Percentiles rank a stretch among this genome's conserved stretches.
phyloP scores from a whole-genome alignment of 1,140 invertebrate species.

The Ditylenchus dipsaci region DNA sequence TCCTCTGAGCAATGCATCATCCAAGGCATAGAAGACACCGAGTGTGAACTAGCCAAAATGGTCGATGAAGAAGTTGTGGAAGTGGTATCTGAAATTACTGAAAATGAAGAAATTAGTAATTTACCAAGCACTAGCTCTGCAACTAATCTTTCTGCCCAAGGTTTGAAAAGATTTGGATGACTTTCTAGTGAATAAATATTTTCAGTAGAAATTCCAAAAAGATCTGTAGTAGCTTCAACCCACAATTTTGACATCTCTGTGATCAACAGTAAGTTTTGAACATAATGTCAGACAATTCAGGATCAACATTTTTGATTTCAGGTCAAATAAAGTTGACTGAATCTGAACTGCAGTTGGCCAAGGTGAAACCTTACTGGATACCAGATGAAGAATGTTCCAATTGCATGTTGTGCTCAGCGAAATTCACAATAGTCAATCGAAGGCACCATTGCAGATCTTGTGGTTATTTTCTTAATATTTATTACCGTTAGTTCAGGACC shows the following conservation, averaged over 20 bases:
- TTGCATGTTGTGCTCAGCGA: slow-evolving; percentile 31
- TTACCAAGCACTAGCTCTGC: not conserved
- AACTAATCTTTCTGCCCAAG: not conserved
- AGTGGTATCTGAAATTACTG: not conserved
- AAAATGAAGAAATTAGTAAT: not conserved
- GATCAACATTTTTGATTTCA: no score
- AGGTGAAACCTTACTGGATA: slow-evolving; percentile 23
- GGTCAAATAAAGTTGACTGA: not conserved
- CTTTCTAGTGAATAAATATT: no score
- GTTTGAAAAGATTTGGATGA: no score
- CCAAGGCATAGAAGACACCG: not conserved
- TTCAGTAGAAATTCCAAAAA: not conserved
- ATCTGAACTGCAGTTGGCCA: not conserved
- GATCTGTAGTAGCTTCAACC: not conserved
- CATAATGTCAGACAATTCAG: no score
- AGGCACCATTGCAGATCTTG: slow-evolving; percentile 35
- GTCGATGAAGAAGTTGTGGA: not conserved
- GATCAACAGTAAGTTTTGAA: no score
- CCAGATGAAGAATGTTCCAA: slow-evolving; percentile 30
- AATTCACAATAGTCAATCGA: slow-evolving; percentile 38
- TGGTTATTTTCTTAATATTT: not conserved
- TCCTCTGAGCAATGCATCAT: no score
- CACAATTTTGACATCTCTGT: slow-evolving; percentile 1
- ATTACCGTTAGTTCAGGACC: no score
- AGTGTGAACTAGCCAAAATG: not conserved